Conservation (phyloP, 2,113 vertebrate genomes). For the Saimiri boliviensis region DNA sequence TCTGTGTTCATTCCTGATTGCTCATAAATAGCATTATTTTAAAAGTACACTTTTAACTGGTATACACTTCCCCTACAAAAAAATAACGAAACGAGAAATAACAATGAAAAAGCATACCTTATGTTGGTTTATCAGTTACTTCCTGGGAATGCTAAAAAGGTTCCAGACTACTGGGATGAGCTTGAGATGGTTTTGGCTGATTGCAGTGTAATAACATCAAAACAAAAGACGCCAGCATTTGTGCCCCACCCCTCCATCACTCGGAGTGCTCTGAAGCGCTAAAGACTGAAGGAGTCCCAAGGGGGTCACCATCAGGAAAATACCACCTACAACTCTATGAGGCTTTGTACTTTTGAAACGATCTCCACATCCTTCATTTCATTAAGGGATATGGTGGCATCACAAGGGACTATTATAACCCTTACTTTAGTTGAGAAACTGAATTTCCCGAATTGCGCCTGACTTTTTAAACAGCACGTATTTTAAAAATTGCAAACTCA, state of each 20-base stretch:
- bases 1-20: background rate
- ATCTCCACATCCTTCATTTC: background rate
- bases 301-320: background rate
- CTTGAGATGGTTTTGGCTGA: background rate
- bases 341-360: background rate
- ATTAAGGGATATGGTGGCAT: background rate
- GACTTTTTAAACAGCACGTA: background rate
- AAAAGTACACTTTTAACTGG: background rate
- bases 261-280: background rate
- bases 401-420: background rate
- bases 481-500: background rate
- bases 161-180: background rate
- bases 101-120: background rate
- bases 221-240: too few species aligned
- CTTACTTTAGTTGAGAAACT: background rate
- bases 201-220: background rate
- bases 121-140: background rate
- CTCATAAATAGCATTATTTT: background rate
- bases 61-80: background rate
- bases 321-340: accelerated
- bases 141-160: background rate
- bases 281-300: background rate
- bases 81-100: background rate
- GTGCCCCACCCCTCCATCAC: accelerated
- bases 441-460: background rate